A percentile compares a stretch with the other conserved stretches of the same genome.
phyloP scores from a whole-genome alignment of 2,797 vertebrate genomes.

The Chelon labrosus region DNA sequence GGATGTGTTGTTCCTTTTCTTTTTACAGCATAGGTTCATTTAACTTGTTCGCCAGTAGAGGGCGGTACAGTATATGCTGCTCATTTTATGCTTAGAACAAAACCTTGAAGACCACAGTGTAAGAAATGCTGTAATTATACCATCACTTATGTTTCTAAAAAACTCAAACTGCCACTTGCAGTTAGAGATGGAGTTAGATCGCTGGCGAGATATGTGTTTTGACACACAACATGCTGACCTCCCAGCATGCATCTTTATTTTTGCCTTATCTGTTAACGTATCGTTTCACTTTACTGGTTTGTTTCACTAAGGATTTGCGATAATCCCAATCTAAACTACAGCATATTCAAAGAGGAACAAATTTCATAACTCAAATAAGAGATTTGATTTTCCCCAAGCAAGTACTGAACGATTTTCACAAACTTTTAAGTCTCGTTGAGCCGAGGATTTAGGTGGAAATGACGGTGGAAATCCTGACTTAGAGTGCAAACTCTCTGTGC shows the following conservation, averaged over 20 bases:
- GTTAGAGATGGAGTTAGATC: background rate
- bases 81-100: background rate
- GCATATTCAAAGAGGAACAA: slow-evolving; percentile 15
- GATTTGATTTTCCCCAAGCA: slow-evolving; percentile 25
- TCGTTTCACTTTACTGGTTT: background rate
- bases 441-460: slow-evolving; percentile 28
- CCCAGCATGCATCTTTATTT: background rate
- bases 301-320: slow-evolving; percentile 7
- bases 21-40: background rate
- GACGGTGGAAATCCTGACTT: slow-evolving; percentile 37
- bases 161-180: background rate
- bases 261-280: background rate
- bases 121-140: background rate
- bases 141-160: background rate
- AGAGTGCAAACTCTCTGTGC: slow-evolving; percentile 7
- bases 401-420: slow-evolving; percentile 20
- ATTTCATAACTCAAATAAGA: slow-evolving; percentile 26
- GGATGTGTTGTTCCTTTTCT: background rate
- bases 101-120: background rate
- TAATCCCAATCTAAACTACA: slow-evolving; percentile 33
- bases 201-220: background rate
- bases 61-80: slow-evolving; percentile 37
- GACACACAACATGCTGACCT: no score
- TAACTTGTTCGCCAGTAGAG: slow-evolving; percentile 43
- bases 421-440: background rate